These are phyloP conservation scores for Yponomeuta malinellus DNA, from an alignment of 2,888 invertebrate species.

Conservation along the genomic window DNA sequence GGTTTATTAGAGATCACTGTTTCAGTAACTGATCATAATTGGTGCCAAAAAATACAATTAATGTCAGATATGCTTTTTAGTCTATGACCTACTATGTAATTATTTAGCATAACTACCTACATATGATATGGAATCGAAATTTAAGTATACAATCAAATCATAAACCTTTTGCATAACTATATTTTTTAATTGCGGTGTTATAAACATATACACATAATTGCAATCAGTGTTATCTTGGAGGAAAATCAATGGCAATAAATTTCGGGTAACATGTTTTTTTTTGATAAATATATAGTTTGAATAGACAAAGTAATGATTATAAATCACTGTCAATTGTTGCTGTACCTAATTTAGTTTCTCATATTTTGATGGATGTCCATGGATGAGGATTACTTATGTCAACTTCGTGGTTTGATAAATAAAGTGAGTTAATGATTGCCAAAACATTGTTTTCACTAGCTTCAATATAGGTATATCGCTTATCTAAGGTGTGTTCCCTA, in stretches of 20 bases:
- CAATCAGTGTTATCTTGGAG: background rate
- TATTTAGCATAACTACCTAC: background rate
- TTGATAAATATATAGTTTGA: background rate
- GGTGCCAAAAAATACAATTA: conserved; percentile 5
- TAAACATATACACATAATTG: conserved; percentile 6
- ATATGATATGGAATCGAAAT: background rate
- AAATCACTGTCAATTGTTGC: conserved; percentile 25
- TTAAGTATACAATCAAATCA: background rate
- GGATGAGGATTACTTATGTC: conserved; percentile 69
- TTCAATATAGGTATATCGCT: background rate
- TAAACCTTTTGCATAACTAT: background rate
- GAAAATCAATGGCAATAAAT: background rate
- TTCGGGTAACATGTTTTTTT: background rate
- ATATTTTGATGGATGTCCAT: conserved; percentile 38
- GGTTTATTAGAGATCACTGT: conserved; percentile 2
- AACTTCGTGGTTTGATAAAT: conserved; percentile 67
- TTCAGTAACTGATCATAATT: background rate
- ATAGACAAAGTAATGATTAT: conserved; percentile 22
- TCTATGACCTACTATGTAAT: background rate
- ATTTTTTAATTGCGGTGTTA: background rate
- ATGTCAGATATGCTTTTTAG: background rate
- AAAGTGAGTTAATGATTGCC: conserved; percentile 65
- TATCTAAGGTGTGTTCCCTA: too few species aligned
- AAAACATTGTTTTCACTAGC: conserved; percentile 26
- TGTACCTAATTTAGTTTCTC: conserved; percentile 17